Conservation (phyloP, 2,113 vertebrate species). For the Poeciliopsis retropinna region DNA sequence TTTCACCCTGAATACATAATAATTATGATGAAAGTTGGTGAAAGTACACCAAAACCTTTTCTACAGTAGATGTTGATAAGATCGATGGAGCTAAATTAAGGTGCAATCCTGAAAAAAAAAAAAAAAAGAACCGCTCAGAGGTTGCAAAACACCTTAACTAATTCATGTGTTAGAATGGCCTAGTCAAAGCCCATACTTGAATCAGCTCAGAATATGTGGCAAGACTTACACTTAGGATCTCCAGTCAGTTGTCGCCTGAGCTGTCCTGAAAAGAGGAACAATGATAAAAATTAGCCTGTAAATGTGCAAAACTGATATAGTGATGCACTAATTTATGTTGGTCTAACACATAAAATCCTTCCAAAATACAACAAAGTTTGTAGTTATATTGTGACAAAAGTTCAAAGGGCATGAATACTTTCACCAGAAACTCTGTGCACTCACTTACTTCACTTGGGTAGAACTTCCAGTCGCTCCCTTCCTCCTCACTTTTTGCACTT, state of each 20-base stretch:
- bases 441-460: slow-evolving; percentile 23
- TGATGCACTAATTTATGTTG: too few species aligned
- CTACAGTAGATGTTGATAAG: background rate
- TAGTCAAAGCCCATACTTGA: too few species aligned
- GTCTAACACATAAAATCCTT: too few species aligned
- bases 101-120: background rate
- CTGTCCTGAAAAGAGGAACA: background rate
- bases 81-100: background rate
- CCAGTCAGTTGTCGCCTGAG: background rate
- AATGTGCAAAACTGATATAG: too few species aligned
- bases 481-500: slow-evolving; percentile 39
- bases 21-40: background rate
- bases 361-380: too few species aligned
- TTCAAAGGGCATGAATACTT: background rate
- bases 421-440: slow-evolving; percentile 5
- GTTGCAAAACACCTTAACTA: too few species aligned
- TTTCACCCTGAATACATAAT: background rate
- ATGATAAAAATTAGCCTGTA: background rate
- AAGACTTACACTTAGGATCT: background rate
- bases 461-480: slow-evolving; percentile 28
- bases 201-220: background rate
- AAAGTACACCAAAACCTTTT: background rate
- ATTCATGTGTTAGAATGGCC: too few species aligned
- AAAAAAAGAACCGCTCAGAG: background rate
- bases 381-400: background rate